Percentiles rank a stretch among this genome's conserved stretches.
Conservation (phyloP, 2,797 vertebrate species). For the Cuculus canorus region DNA sequence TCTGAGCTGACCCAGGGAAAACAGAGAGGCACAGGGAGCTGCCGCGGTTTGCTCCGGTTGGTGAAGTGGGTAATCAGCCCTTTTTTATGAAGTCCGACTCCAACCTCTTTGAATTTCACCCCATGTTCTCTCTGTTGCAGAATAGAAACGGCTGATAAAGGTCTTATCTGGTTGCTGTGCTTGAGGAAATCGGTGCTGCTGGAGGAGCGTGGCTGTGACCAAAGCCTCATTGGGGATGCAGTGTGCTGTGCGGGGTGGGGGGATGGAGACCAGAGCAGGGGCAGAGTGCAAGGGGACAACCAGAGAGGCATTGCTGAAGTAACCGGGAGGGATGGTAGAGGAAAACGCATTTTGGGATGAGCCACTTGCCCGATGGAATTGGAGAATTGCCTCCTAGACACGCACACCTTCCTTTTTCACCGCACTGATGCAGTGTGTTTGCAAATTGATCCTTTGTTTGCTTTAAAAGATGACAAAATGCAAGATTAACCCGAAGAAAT, state of each 20-base stretch:
- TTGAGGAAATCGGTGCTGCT: background rate
- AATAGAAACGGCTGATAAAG: background rate
- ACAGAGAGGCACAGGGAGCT: background rate
- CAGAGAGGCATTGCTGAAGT: background rate
- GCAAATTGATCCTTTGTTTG: background rate
- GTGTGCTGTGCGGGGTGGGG: accelerated
- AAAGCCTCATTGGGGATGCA: background rate
- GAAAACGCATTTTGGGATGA: background rate
- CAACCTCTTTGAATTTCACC: slow-evolving; percentile 33
- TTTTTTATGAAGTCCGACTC: slow-evolving; percentile 47
- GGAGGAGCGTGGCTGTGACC: background rate
- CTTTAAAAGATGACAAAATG: background rate
- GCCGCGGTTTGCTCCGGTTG: background rate
- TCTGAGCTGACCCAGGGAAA: accelerated
- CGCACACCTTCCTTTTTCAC: background rate
- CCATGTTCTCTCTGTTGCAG: background rate
- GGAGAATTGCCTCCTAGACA: background rate
- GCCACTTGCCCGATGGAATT: background rate
- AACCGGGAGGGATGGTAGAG: background rate
- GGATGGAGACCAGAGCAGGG: background rate
- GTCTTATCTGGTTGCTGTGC: slow-evolving; percentile 30
- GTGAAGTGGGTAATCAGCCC: slow-evolving; percentile 45
- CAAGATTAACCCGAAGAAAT: background rate
- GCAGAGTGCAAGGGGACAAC: background rate
- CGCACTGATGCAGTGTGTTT: background rate